Evolutionary conservation across 1,140 invertebrate species (phyloP), one percentile per base, ranked within the genome.

Genomic region (Aplysia californica): DNA sequence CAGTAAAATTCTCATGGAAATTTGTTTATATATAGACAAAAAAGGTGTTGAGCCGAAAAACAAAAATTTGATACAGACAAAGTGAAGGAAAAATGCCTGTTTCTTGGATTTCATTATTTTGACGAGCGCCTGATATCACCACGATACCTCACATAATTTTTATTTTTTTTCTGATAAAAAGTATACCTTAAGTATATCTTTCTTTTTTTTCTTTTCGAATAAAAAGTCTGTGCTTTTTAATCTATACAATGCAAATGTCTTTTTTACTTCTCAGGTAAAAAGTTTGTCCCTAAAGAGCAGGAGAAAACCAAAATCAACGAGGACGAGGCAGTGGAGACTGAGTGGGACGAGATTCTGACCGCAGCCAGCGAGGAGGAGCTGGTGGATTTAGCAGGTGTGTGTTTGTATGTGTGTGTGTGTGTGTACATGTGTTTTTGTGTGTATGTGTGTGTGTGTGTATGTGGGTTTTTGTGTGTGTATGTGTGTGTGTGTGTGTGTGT

Each of bases 361-460:
- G 92, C 92, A 82, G 98, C 98, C 44, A 93, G 95, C 79, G 98
- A 99, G 91, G 96, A 98, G 91, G 98, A 99, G 92, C 95, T 99
- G 80, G 99, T 99, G 83, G 98, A 99, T 92, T 92, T 99, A 84
- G 98, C 98, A 86, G 97, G 97, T n/a, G n/a, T n/a, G n/a, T n/a
- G n/a, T n/a, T n/a, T n/a, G n/a, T n/a, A n/a, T n/a, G n/a, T n/a
- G n/a, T n/a, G n/a, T n/a, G n/a, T n/a, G n/a, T n/a, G n/a, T n/a
- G n/a, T n/a, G n/a, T n/a, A n/a, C n/a, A n/a, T n/a, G n/a, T n/a
- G n/a, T n/a, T n/a, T n/a, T n/a, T n/a, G n/a, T n/a, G n/a, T n/a
- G n/a, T n/a, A n/a, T n/a, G n/a, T n/a, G n/a, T n/a, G n/a, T n/a
- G n/a, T n/a, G n/a, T n/a, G n/a, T n/a, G n/a, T n/a, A n/a, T n/a